Base-by-base conservation (phyloP, 2,113 vertebrate species). In the Otis tarda region DNA sequence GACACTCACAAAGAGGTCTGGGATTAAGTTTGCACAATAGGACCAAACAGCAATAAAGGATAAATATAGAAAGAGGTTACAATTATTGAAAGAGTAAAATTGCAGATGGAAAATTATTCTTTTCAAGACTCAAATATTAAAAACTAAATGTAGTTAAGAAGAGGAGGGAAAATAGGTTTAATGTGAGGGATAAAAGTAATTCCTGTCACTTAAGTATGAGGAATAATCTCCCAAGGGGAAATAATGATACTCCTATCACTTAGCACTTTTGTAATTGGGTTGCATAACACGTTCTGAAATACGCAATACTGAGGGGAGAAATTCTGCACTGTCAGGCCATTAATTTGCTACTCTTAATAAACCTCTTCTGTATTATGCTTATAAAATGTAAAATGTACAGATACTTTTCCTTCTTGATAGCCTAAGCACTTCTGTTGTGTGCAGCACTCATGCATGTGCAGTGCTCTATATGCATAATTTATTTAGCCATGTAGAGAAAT, bases 291-390 rank as follows among this genome's bases (percentile, higher is more conserved):
- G 1, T 79, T 84, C 57, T 53, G 65, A 84, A 93, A 71, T 25
- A 56, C 64, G 37, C 28, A 73, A 10, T 37, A 77, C 41, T 69
- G 53, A 87, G 79, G 57, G 31, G 55, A 90, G 65, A 21, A 73
- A 39, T 71, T 89, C 61, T 65, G 4, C 37, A 10, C 27, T 91
- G 35, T 83, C 49, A 93, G 57, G n/a, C 25, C 33, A 70, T 75
- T 88, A 83, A 77, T 60, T 69, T 70, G 61, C 79, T 93, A 15
- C 27, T 88, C 39, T 64, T 92, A 90, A 86, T 87, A 77, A 94
- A 49, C 22, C 12, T 60, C n/a, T 73, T 57, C 18, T 74, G 4
- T 52, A 21, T 78, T 75, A 64, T 33, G 27, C 6, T 77, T 78
- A 6, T 47, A 50, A 67, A 91, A 78, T 35, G 5, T 41, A 57